Evolutionary conservation across 2,888 invertebrate genomes (phyloP), one percentile per base, ranked within the genome.

Genomic region (Leptinotarsa juncta): DNA sequence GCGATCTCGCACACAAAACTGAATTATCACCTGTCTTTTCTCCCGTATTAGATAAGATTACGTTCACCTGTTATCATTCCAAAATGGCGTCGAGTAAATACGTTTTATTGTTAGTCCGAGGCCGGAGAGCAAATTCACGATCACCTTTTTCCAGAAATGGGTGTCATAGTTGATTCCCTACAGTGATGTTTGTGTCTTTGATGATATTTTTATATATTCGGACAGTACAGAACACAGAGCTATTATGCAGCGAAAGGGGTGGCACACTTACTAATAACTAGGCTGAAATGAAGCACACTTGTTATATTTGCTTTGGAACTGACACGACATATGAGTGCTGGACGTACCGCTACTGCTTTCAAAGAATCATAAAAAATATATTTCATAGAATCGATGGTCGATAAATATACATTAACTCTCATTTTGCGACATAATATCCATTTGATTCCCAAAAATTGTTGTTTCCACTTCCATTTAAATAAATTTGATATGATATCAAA

Each of bases 1-100:
- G 73, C 74, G 78, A 77, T 74, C 74, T 78, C 81, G 79, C 81
- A 78, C 82, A 82, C 82, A 78, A 75, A 89, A 87, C 82, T 82
- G 80, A 79, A 60, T 79, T 81, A 81, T 81, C 82, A 83, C 83
- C 81, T 82, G 82, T 80, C 73, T 67, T 23, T 50, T 32, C 50
- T 72, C 60, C 67, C 66, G 67, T 65, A 65, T 42, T 65, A 74
- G 83, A 84, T 84, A 82, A 84, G 83, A 84, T 83, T 83, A 79
- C 23, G 70, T 80, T 78, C 82, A 83, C 82, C 81, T 82, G 82
- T 82, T 83, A 82, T 83, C 83, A 79, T 74, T 78, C 73, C 77
- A 77, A 80, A 67, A 76, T 75, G 73, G 73, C 75, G 74, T 67
- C 23, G 70, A 62, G 62, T 42, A 74, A 70, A 71, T 76, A 76